Evolutionary conservation across 2,113 vertebrate species (phyloP), one percentile per base, ranked within the genome.

Genomic region (Xenotilapia caudafasciata): DNA sequence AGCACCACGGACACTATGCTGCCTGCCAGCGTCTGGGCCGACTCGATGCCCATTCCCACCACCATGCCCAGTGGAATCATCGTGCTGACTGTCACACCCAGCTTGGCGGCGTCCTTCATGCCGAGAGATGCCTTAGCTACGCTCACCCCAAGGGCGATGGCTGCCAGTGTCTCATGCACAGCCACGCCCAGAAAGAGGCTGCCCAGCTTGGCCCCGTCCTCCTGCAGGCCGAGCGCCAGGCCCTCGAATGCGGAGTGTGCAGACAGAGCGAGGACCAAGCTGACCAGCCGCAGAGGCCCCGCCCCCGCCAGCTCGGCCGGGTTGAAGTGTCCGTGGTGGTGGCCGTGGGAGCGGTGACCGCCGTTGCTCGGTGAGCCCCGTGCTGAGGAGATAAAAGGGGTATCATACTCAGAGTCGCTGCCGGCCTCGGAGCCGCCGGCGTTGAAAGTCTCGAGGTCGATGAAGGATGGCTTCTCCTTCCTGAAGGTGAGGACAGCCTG

Each of bases 401-500:
- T 97, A 91, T 99, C 98, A 0, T 97, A 97, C 80, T 99, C 98
- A 0, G 98, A 99, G 96, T 99, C 98, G 0, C 98, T 99, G 84
- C 98, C 98, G 0, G 77, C 96, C 3, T 99, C 98, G 0, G 98
- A 98, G 21, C 97, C 97, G 1, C 94, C 95, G 0, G 97, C 97
- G 1, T 98, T 99, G 94, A 99, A 98, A 10, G 98, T 99, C 92
- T 99, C 98, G 83, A 99, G 91, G 96, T 98, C 97, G 6, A 99
- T 98, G 93, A 99, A 98, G 23, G 98, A 96, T 0, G 98, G 98
- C 8, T 96, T 97, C 88, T 99, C 97, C 92, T 97, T 98, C 92
- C 96, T 96, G 90, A 98, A 97, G 58, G 96, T 98, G 81, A 99
- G 93, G 49, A 99, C n/a, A 6, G 97, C 90, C 93, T 99, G 98